Evolutionary conservation across 2,113 vertebrate genomes (phyloP).

Genomic region (Corythaixoides concolor): DNA sequence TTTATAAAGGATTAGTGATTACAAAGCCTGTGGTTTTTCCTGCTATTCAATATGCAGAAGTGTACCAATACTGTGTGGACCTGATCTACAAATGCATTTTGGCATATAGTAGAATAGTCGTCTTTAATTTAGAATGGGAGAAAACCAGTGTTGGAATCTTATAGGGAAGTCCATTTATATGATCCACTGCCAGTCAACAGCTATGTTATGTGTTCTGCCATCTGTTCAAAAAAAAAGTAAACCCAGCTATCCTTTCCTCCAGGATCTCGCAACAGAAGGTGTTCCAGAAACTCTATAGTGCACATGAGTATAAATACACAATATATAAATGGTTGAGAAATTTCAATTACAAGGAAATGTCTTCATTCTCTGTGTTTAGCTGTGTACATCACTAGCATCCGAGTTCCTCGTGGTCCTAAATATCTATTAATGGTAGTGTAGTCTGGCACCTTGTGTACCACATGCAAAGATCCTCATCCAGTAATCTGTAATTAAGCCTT

Average conservation of each 20-base stretch:
- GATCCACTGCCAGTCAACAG: neutral
- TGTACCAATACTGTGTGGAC: neutral
- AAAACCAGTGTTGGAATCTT: neutral
- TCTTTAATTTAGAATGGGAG: neutral
- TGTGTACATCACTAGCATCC: neutral
- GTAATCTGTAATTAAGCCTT: neutral
- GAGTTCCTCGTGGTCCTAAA: neutral
- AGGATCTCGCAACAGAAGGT: neutral
- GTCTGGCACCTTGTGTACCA: neutral
- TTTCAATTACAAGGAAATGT: neutral
- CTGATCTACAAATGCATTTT: neutral
- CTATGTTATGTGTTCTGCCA: neutral
- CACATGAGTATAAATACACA: accelerated
- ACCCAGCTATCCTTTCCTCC: neutral
- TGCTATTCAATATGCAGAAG: neutral
- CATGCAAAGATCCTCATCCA: neutral
- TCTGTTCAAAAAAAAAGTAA: neutral
- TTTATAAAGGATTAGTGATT: neutral
- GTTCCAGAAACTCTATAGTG: neutral
- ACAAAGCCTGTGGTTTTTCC: neutral
- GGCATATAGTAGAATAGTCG: neutral
- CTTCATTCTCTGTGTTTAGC: neutral
- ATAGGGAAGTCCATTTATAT: neutral
- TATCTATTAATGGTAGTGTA: neutral
- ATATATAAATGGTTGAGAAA: neutral